These are phyloP conservation scores for Discoglossus pictus DNA, from an alignment of 2,797 vertebrate species.

Conservation along the genomic window DNA sequence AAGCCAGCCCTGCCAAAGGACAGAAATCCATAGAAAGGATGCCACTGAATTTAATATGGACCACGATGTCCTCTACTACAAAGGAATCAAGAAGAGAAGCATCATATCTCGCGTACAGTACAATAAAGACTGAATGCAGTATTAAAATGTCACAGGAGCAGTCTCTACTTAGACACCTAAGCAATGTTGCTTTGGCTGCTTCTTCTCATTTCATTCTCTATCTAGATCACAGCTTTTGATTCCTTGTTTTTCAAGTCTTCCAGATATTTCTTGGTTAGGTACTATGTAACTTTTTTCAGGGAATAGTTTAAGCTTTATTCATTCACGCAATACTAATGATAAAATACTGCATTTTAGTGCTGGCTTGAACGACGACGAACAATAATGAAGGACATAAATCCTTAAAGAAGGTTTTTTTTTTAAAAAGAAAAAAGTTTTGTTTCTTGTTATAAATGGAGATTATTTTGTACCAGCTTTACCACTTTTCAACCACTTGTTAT, in stretches of 20 bases:
- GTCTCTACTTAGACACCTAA: constrained; percentile 73
- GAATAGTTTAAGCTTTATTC: constrained; percentile 90
- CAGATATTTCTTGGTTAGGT: constrained; percentile 82
- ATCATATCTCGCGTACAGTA: constrained; percentile 69
- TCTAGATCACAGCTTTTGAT: constrained; percentile 80
- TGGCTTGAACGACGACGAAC: constrained; percentile 79
- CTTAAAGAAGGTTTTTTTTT: constrained; percentile 86
- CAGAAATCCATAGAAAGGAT: constrained; percentile 91
- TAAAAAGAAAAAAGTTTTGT: constrained; percentile 79
- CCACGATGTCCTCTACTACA: constrained; percentile 70
- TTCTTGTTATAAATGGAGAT: constrained; percentile 86
- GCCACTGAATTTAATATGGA: constrained; percentile 82
- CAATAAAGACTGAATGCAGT: constrained; percentile 75
- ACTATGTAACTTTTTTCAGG: constrained; percentile 87
- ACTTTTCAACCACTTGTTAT: constrained; percentile 91
- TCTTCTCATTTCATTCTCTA: constrained; percentile 77
- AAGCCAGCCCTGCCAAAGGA: constrained; percentile 96
- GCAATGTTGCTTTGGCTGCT: constrained; percentile 75
- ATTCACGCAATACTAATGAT: constrained; percentile 87
- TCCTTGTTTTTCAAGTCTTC: constrained; percentile 86
- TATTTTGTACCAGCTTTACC: constrained; percentile 94
- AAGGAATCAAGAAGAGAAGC: constrained; percentile 77
- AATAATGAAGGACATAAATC: constrained; percentile 80
- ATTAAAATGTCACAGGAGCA: constrained; percentile 76
- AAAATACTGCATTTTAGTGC: constrained; percentile 83